Conservation (phyloP, 2,888 invertebrate genomes). For the Drosophila infuscata region DNA sequence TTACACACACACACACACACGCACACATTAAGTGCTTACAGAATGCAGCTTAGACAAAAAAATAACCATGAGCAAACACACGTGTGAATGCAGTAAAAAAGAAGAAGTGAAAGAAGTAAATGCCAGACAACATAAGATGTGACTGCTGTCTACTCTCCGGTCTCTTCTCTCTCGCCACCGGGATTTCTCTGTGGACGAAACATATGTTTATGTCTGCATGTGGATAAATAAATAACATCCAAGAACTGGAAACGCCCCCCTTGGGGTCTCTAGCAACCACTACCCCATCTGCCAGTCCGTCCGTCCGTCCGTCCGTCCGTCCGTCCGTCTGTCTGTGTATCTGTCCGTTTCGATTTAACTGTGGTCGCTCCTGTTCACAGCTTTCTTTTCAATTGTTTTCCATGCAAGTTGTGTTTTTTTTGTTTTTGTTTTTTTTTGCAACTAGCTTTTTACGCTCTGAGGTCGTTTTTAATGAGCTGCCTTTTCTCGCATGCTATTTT, state of each 20-base stretch:
- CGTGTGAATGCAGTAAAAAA: slow-evolving; percentile 21
- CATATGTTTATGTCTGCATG: slow-evolving; percentile 44
- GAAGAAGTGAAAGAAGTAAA: slow-evolving; percentile 45
- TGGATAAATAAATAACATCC: slow-evolving; percentile 34
- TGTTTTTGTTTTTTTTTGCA: slow-evolving; percentile 31
- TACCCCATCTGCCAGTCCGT: not conserved
- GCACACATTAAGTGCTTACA: slow-evolving; percentile 8
- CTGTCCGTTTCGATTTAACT: slow-evolving; percentile 12
- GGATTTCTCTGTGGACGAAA: slow-evolving; percentile 19
- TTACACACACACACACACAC: slow-evolving; percentile 10
- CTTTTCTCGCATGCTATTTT: slow-evolving; percentile 52
- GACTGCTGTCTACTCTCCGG: slow-evolving; percentile 53
- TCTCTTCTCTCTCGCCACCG: slow-evolving; percentile 36
- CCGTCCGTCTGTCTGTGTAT: too few relatives aligned
- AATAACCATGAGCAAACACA: slow-evolving; percentile 8
- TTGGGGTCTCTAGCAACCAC: not conserved
- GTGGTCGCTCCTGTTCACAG: slow-evolving; percentile 51
- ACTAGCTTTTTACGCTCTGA: slow-evolving; percentile 48
- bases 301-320: not conserved
- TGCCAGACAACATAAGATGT: slow-evolving; percentile 73
- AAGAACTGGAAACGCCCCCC: slow-evolving; percentile 30
- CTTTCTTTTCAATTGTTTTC: slow-evolving; percentile 63
- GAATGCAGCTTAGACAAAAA: slow-evolving; percentile 8
- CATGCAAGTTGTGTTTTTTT: slow-evolving; percentile 14
- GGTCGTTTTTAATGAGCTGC: slow-evolving; percentile 70